A percentile compares a stretch with the other conserved stretches of the same genome.
Conservation (phyloP, 2,888 invertebrate genomes). For the Andrena praecox region DNA sequence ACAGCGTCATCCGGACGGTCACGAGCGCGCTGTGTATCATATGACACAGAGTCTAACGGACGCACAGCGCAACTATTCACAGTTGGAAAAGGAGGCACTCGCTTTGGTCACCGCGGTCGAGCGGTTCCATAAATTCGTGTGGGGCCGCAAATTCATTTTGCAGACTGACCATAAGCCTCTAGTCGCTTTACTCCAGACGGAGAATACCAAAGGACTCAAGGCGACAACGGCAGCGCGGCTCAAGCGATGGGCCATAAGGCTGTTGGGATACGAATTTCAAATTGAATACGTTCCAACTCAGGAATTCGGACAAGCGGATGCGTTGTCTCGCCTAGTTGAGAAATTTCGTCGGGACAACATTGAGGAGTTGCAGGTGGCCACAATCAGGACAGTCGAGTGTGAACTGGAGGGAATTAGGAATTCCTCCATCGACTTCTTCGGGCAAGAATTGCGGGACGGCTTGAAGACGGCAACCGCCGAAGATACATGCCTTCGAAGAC, state of each 20-base stretch:
- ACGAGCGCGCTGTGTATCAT: not conserved
- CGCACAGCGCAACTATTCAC: too few relatives aligned
- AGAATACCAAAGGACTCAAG: not conserved
- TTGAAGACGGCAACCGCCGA: not conserved
- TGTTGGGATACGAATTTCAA: not conserved
- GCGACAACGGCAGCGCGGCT: not conserved
- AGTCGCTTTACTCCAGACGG: not conserved
- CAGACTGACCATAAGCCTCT: not conserved
- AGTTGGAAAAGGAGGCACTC: not conserved
- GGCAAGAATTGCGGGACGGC: not conserved
- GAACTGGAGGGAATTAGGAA: not conserved
- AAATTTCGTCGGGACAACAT: not conserved
- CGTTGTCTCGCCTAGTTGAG: not conserved
- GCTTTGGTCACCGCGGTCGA: not conserved
- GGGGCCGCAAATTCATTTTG: not conserved
- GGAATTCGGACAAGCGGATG: not conserved
- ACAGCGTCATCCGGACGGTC: not conserved
- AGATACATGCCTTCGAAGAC: not conserved
- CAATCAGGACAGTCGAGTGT: not conserved
- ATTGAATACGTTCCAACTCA: not conserved
- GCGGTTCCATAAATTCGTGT: not conserved
- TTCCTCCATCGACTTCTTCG: not conserved
- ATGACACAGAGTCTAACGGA: not conserved
- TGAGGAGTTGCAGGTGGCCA: not conserved
- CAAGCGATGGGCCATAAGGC: not conserved